Evolutionary conservation across 2,113 vertebrate species (phyloP), one percentile per base, ranked within the genome.

Genomic region (Phaetusa simplex): DNA sequence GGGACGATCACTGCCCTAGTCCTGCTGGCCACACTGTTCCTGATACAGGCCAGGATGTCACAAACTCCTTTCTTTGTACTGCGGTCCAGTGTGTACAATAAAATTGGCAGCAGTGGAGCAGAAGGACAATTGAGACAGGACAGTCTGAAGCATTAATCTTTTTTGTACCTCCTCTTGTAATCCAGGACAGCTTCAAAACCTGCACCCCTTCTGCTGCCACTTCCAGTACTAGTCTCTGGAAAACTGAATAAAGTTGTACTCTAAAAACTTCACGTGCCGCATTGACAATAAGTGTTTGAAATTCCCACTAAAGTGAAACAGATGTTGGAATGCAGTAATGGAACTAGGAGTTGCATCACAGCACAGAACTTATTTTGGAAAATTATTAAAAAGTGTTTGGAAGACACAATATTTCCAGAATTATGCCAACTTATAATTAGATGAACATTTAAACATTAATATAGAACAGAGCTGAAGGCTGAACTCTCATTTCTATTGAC

Each of bases 291-390:
- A 92, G n/a, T 7, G 50, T 58, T 93, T 53, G 64, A 97, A 94
- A 84, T 92, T 91, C 72, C 81, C 91, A 74, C 88, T 97, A 55
- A 95, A 95, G 59, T 9, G 64, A 97, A 97, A 70, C 95, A 96
- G 96, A 96, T 96, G 95, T 94, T 94, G 94, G 93, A 91, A 81
- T 26, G 93, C 74, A 92, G 72, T 29, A 45, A 6, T n/a, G 80
- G 45, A 88, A 58, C 50, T 4, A 8, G 10, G 36, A 80, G 62
- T 50, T 92, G 71, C 74, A 85, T 92, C 93, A 86, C 42, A 3
- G 62, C 64, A 69, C 30, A 58, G 53, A 71, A 71, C 86, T 64
- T 52, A 79, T 53, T 82, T 72, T 61, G 14, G 38, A 47, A 52
- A 71, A 71, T 71, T 82, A 93, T 65, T 94, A 42, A 21, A 3